Percentiles rank a stretch among this genome's conserved stretches.
Conservation (phyloP, 1,140 invertebrate genomes). For the Drosophila sturtevanti region DNA sequence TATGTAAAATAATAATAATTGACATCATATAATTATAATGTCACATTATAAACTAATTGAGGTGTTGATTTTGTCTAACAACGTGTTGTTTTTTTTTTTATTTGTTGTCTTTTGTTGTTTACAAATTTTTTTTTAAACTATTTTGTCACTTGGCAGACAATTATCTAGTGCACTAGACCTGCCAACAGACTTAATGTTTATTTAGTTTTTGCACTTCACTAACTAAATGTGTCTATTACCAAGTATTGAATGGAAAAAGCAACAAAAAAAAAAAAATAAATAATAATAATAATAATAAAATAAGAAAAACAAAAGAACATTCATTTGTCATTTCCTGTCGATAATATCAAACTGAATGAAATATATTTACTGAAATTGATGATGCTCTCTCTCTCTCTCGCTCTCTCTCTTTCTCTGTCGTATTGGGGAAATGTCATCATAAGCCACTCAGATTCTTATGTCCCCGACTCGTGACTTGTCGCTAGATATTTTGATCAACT, state of each 20-base stretch:
- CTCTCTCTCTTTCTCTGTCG: background rate
- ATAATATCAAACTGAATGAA: constrained; percentile 48
- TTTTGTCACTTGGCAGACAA: background rate
- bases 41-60: constrained; percentile 65
- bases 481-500: constrained; percentile 66
- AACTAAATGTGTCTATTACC: constrained; percentile 13
- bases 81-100: constrained; percentile 19
- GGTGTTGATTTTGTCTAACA: constrained; percentile 42
- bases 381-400: background rate
- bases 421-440: background rate
- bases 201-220: background rate
- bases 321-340: constrained; percentile 12
- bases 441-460: constrained; percentile 36
- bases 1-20: constrained; percentile 22
- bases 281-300: too few relatives aligned
- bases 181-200: background rate
- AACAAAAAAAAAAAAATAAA: constrained; percentile 18
- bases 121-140: constrained; percentile 32
- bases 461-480: constrained; percentile 42
- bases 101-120: too few relatives aligned
- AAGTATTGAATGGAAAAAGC: background rate
- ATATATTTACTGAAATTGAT: constrained; percentile 39
- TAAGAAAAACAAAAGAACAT: too few relatives aligned
- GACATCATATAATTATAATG: constrained; percentile 41
- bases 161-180: constrained; percentile 16